Base-by-base conservation (phyloP, 2,113 vertebrate genomes). In the Todiramphus chloris region DNA sequence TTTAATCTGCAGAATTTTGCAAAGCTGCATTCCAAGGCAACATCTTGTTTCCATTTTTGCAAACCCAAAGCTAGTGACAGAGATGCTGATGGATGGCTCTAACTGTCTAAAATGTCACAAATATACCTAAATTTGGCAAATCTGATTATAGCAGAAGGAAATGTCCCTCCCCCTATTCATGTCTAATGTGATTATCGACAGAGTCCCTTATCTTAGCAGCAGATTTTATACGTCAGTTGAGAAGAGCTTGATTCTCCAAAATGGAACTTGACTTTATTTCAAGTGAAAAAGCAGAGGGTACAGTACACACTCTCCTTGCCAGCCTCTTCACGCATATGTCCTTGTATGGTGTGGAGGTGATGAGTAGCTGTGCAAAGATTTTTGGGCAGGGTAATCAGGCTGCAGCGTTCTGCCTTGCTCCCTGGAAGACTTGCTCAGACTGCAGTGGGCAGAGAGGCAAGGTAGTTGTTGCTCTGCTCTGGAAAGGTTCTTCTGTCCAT, bases 21-120 rank as follows among this genome's bases (percentile, higher is more conserved):
- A 75, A 85, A 92, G 28, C 92, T 73, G 16, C n/a, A 56, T 90
- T 95, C 77, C 86, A 88, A 95, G 70, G 94, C 92, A 95, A 95
- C 81, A 87, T 95, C 96, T 94, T 90, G 95, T 92, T 97, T 91
- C 94, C 75, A 87, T 80, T 93, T 79, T 97, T 96, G 50, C 80
- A 86, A 82, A 39, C 67, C 93, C 77, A 72, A 68, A 77, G 56
- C 60, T 70, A 51, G 95, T 95, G 96, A 96, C 94, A 97, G 94
- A 93, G 93, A 64, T 87, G 90, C 81, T 96, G 88, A 91, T 74
- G 84, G 94, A 93, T 93, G 79, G 79, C 88, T 77, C 50, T 87
- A 80, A 90, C 94, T 92, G 94, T 95, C 89, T 94, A 63, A 96
- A 96, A 97, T 94, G 92, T 95, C 96, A 97, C n/a, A 82, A 91